Conservation (phyloP, 2,797 vertebrate species). For the Ctenosaura bakeri region DNA sequence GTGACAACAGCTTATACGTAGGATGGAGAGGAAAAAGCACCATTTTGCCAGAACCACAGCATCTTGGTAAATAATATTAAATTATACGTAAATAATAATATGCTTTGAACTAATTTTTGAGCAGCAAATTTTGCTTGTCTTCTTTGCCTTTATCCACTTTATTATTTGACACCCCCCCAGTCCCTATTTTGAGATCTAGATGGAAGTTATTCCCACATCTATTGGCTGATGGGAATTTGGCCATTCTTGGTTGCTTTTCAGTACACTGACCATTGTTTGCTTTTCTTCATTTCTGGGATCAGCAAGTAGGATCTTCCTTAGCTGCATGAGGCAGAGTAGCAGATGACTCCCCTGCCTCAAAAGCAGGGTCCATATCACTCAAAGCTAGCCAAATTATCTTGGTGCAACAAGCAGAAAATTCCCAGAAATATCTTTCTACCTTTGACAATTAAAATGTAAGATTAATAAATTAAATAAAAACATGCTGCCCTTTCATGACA, state of each 20-base stretch:
- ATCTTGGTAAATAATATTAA: neutral
- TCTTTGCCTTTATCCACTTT: neutral
- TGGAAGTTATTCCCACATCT: neutral
- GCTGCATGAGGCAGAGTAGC: too few relatives aligned
- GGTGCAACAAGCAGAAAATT: too few relatives aligned
- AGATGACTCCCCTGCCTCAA: too few relatives aligned
- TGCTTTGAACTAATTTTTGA: neutral
- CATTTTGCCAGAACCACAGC: neutral
- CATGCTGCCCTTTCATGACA: too few relatives aligned
- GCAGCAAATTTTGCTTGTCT: neutral
- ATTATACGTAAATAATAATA: neutral
- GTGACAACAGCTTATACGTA: slow-evolving; percentile 20
- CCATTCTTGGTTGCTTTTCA: neutral
- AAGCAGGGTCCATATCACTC: too few relatives aligned
- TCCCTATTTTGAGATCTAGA: neutral
- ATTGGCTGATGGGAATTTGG: neutral
- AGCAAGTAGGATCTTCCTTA: neutral
- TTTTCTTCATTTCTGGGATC: neutral
- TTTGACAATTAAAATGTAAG: too few relatives aligned
- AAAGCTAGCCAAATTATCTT: too few relatives aligned
- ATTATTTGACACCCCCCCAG: neutral
- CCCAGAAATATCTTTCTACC: too few relatives aligned
- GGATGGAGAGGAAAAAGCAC: slow-evolving; percentile 1
- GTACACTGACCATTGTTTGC: neutral
- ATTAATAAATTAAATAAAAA: too few relatives aligned